Evolutionary conservation across 2,888 invertebrate genomes (phyloP).

Genomic region (Protodeltote pygarga): DNA sequence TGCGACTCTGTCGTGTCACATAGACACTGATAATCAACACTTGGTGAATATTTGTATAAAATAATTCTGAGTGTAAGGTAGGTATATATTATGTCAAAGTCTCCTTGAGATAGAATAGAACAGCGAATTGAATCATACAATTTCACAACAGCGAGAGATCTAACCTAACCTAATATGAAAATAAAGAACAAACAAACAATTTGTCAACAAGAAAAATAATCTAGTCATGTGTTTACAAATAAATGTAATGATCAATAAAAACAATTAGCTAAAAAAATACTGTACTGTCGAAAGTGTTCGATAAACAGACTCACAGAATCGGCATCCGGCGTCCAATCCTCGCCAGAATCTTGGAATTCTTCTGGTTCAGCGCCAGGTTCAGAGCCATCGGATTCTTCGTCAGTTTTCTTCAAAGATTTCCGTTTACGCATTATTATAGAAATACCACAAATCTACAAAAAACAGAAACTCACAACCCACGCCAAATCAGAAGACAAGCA

Average conservation of each 20-base stretch:
- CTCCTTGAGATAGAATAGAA: too few species aligned
- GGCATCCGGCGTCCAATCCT: conserved; percentile 86
- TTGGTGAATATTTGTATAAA: too few species aligned
- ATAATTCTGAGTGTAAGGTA: too few species aligned
- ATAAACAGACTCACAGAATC: conserved; percentile 73
- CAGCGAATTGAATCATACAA: background rate
- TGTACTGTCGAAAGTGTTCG: background rate
- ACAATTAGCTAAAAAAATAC: too few species aligned
- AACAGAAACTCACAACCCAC: conserved; percentile 54
- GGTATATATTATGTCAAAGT: too few species aligned
- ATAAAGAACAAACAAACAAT: too few species aligned
- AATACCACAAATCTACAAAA: conserved; percentile 24
- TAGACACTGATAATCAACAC: too few species aligned
- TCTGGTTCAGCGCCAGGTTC: conserved; percentile 81
- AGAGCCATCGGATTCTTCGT: conserved; percentile 81
- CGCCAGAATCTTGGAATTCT: conserved; percentile 85
- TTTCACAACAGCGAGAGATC: background rate
- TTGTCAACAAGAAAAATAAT: too few species aligned
- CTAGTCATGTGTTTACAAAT: too few species aligned
- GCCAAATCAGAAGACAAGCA: conserved; percentile 50
- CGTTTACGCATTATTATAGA: conserved; percentile 76
- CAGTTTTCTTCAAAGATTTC: conserved; percentile 79
- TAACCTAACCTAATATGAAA: conserved; percentile 37
- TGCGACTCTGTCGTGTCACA: too few species aligned
- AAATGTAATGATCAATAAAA: too few species aligned